Base-by-base conservation (phyloP, 2,888 invertebrate genomes). In the Alcis repandata region DNA sequence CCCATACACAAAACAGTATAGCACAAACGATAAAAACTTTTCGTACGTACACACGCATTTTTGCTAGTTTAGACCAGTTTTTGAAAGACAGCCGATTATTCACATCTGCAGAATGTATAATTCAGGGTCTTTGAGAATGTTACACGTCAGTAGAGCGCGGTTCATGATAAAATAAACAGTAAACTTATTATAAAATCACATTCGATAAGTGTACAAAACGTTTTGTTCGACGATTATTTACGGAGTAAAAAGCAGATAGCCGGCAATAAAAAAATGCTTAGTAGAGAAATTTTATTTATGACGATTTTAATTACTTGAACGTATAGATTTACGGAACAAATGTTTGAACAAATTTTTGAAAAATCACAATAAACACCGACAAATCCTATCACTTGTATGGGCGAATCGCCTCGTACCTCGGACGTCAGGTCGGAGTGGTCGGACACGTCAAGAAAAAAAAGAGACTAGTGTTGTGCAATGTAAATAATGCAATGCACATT, bases 1-100 rank as follows among this genome's bases (percentile, higher is more conserved):
- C 67, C 88, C 91, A 92, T 60, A 91, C 59, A 56, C 87, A 67
- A 1, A 83, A 68, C 8, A 84, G 63, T 15, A 84, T 63, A 13
- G 78, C 76, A 41, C 82, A 73, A 2, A 82, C 71, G 43, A 86
- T 57, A 4, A 84, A 74, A 43, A 90, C 61, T 80, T 87, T 91
- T 63, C 83, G 82, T 45, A 88, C 67, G 73, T 91, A 90, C n/a
- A 90, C 59, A 73, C 93, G 89, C 93, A 93, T 93, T 78, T 82
- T 90, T 40, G 13, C 15, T 10, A 59, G 59, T 45, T 13, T 60
- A 40, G 7, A 48, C 11, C 13, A 41, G 45, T 71, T 52, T 68
- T 36, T 33, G 63, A 41, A 59, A 54, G 71, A 69, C 66, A 63
- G 49, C 32, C 36, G n/a, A 43, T 20, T 65, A 58, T 58, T 40